Evolutionary conservation across 2,113 vertebrate species (phyloP).

Genomic region (Theristicus caerulescens): DNA sequence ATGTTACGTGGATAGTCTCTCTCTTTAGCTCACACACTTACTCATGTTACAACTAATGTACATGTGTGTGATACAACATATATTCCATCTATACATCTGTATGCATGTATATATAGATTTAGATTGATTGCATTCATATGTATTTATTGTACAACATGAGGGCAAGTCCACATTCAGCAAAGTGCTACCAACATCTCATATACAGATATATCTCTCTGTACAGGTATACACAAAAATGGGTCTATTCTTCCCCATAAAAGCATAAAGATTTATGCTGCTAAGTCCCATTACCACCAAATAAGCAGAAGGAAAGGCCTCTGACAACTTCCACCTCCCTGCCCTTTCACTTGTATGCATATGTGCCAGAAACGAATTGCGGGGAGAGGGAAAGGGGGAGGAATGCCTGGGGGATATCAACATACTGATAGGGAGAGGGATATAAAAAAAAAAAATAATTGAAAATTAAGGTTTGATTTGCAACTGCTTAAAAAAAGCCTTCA

Average conservation of each 20-base stretch:
- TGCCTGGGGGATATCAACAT: conserved; percentile 5
- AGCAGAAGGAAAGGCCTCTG: conserved; percentile 73
- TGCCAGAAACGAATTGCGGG: conserved; percentile 56
- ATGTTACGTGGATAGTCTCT: conserved; percentile 56
- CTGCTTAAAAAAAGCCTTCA: conserved; percentile 28
- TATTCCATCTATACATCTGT: conserved; percentile 4
- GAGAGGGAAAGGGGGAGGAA: neutral
- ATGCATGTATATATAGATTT: conserved; percentile 67
- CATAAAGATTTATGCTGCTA: conserved; percentile 65
- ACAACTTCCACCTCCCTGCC: conserved; percentile 58
- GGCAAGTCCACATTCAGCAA: conserved; percentile 76
- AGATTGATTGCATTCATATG: conserved; percentile 58
- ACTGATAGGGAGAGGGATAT: conserved; percentile 7
- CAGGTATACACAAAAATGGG: conserved; percentile 72
- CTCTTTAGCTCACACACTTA: conserved; percentile 72
- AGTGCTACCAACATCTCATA: conserved; percentile 71
- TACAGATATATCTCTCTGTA: conserved; percentile 75
- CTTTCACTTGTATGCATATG: conserved; percentile 60
- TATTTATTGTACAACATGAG: conserved; percentile 73
- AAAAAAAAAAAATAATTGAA: neutral
- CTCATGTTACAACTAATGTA: conserved; percentile 1
- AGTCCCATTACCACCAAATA: conserved; percentile 61
- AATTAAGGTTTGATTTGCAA: conserved; percentile 25
- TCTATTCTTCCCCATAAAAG: conserved; percentile 52
- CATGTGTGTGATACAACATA: neutral